Base-by-base conservation (phyloP, 2,888 invertebrate genomes). In the Agrotis ipsilon region DNA sequence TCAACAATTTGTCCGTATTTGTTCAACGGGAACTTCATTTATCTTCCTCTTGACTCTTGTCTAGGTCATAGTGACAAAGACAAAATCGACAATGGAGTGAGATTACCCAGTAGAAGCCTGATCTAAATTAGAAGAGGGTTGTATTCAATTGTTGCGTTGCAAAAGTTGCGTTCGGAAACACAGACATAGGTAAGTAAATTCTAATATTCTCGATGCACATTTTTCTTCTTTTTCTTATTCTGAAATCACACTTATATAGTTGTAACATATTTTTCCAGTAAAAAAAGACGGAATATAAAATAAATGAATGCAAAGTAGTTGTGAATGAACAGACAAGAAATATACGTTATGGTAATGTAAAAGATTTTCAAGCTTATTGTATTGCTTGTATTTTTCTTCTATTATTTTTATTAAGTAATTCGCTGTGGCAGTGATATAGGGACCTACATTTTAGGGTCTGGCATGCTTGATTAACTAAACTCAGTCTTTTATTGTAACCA, bases 221-320 rank as follows among this genome's bases (percentile, higher is more conserved):
- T 32, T n/a, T 39, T 39, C 9, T 4, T 39, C 3, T 16, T 52
- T 18, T 24, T 52, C 7, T 21, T 6, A 6, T 51, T 51, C 14
- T 6, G 1, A 32, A 66, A 16, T 21, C 21, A 45, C 2, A 0
- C 16, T 14, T 46, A n/a, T 71, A 16, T 45, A 52, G 14, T 49
- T 51, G 19, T 32, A 2, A 49, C 18, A 60, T 32, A 16, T 19
- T 46, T n/a, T 39, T 18, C 24, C 13, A 11, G 21, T 73, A 61
- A 24, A 57, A n/a, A 49, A 51, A 9, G 5, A 27, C 14, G 51
- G 11, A 77, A 52, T 54, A 45, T 45, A 63, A 59, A n/a, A 32
- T 77, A 78, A 71, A 61, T 78, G 14, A 61, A 77, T 72, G 66
- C 72, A 46, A 76, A 66, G 62, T 54, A 66, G 58, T 75, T 77